Evolutionary conservation across 2,113 vertebrate species (phyloP).

Genomic region (Scomber colias): DNA sequence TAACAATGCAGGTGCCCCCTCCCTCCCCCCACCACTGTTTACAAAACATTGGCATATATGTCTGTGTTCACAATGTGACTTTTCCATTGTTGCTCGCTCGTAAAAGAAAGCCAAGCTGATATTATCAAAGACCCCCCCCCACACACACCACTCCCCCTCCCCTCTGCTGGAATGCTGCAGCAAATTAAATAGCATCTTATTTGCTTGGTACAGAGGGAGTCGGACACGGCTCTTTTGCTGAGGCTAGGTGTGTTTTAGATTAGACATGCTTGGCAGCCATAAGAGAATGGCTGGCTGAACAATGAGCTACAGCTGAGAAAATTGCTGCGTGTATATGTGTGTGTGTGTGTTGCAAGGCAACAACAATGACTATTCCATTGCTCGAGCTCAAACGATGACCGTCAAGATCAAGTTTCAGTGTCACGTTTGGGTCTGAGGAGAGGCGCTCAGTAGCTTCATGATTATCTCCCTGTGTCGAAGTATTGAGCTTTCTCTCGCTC

Average conservation of each 20-base stretch:
- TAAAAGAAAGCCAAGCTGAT: slow-evolving; percentile 56
- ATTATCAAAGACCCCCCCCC: slow-evolving; percentile 39
- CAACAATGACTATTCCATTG: slow-evolving; percentile 67
- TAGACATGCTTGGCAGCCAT: slow-evolving; percentile 75
- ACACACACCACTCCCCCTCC: neutral
- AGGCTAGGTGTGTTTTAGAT: slow-evolving; percentile 85
- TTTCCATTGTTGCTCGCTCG: slow-evolving; percentile 42
- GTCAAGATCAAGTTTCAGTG: slow-evolving; percentile 61
- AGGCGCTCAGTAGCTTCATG: slow-evolving; percentile 28
- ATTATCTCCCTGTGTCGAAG: slow-evolving; percentile 53
- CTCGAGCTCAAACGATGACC: slow-evolving; percentile 53
- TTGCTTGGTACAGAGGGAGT: slow-evolving; percentile 69
- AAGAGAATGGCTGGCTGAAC: slow-evolving; percentile 73
- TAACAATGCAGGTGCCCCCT: slow-evolving; percentile 75
- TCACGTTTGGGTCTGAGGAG: slow-evolving; percentile 13
- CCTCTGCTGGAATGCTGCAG: slow-evolving; percentile 61
- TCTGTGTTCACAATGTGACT: slow-evolving; percentile 52
- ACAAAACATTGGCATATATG: slow-evolving; percentile 60
- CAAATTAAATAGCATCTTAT: slow-evolving; percentile 74
- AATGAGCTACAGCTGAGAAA: slow-evolving; percentile 71
- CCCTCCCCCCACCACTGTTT: slow-evolving; percentile 50
- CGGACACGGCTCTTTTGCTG: slow-evolving; percentile 56
- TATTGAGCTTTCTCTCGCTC: slow-evolving; percentile 49
- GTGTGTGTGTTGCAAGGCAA: slow-evolving; percentile 21
- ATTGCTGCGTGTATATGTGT: slow-evolving; percentile 24